Conservation (phyloP, 2,888 invertebrate species). For the Brachyptera risi region DNA sequence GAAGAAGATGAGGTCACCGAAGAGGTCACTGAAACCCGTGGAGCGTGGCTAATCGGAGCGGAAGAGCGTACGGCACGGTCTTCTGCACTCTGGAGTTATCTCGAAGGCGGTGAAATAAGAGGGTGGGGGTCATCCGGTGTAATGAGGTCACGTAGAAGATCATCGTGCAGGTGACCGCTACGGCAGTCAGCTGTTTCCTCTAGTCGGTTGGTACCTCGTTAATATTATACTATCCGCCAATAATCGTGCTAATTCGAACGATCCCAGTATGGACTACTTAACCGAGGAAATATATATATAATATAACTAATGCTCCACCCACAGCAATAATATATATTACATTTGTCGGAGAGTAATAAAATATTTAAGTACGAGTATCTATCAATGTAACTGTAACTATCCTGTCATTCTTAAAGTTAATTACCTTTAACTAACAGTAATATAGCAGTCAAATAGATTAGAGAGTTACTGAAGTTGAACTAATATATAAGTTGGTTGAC, state of each 20-base stretch:
- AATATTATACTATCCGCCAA: background rate
- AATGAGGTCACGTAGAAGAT: slow-evolving; percentile 24
- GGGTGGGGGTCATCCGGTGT: slow-evolving; percentile 24
- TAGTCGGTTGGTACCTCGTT: background rate
- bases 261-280: slow-evolving; percentile 2
- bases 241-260: background rate
- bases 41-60: background rate
- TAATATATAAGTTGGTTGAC: background rate
- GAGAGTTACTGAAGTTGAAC: slow-evolving; percentile 2
- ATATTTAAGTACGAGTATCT: background rate
- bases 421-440: slow-evolving; percentile 8
- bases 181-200: slow-evolving; percentile 25
- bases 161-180: slow-evolving; percentile 25
- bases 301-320: background rate
- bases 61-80: too few relatives aligned
- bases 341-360: background rate
- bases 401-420: slow-evolving; percentile 5
- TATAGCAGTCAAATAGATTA: slow-evolving; percentile 8
- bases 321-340: background rate
- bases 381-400: slow-evolving; percentile 15
- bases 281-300: too few relatives aligned
- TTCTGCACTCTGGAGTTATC: too few relatives aligned
- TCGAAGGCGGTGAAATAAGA: too few relatives aligned
- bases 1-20: too few relatives aligned
- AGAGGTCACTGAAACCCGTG: background rate